phyloP scores from a whole-genome alignment of 2,113 vertebrate species.

The Vulpes vulpes region DNA sequence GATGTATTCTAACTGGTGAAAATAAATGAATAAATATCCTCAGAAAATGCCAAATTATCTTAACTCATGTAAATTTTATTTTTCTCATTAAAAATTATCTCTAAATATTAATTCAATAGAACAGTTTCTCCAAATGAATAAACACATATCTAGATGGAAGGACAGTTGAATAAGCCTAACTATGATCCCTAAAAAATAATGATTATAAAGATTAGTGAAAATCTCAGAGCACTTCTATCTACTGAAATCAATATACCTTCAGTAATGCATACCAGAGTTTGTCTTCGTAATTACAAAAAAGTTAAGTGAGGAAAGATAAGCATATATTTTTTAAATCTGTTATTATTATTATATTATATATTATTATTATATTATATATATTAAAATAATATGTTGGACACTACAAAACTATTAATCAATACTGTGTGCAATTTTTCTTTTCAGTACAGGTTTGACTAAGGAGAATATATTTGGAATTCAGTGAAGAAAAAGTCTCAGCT shows the following conservation, averaged over 20 bases:
- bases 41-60: not conserved
- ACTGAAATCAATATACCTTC: not conserved
- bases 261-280: not conserved
- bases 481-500: not conserved
- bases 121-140: not conserved
- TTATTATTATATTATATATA: not conserved
- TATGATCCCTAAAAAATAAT: not conserved
- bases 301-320: not conserved
- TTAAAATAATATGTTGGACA: not conserved
- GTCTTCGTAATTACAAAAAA: slow-evolving; percentile 20
- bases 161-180: not conserved
- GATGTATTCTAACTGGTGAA: not conserved
- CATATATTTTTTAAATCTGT: not conserved
- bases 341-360: not conserved
- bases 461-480: not conserved
- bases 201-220: not conserved
- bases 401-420: not conserved
- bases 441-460: not conserved
- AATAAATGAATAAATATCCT: not conserved
- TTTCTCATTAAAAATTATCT: not conserved
- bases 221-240: not conserved
- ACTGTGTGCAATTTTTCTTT: not conserved
- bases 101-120: not conserved
- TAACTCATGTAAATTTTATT: not conserved
- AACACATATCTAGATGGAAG: not conserved